Percentiles rank a stretch among this genome's conserved stretches.
Evolutionary conservation across 2,888 invertebrate genomes (phyloP).

Genomic region (Morpho achilles): DNA sequence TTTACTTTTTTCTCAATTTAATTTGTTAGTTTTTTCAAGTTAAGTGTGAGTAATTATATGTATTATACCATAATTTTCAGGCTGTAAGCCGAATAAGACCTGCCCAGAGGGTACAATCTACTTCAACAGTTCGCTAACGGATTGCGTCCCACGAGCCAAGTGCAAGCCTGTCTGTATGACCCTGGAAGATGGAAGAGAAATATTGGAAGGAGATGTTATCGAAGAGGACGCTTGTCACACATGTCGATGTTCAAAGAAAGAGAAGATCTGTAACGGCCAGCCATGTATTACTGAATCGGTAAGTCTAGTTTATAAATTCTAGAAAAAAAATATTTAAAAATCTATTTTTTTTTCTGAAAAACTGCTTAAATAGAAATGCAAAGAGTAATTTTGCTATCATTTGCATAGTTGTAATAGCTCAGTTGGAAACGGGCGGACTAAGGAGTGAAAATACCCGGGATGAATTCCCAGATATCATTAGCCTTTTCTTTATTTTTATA

Average conservation of each 20-base stretch:
- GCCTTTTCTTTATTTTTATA: too few relatives aligned
- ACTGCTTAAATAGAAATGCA: too few relatives aligned
- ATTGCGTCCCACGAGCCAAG: conserved; percentile 86
- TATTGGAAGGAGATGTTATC: conserved; percentile 88
- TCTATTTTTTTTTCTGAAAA: too few relatives aligned
- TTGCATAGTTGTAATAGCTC: too few relatives aligned
- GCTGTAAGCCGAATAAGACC: conserved; percentile 84
- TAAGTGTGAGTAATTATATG: too few relatives aligned
- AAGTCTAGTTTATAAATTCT: conserved; percentile 24
- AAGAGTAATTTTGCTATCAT: too few relatives aligned
- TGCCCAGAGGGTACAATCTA: conserved; percentile 88
- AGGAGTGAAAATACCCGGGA: too few relatives aligned
- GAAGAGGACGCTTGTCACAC: conserved; percentile 88
- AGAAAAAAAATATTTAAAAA: too few relatives aligned
- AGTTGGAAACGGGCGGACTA: too few relatives aligned
- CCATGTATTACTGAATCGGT: conserved; percentile 78
- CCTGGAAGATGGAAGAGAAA: conserved; percentile 79
- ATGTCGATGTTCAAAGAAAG: conserved; percentile 86
- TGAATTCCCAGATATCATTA: too few relatives aligned
- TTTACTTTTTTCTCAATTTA: too few relatives aligned
- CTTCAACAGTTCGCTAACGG: conserved; percentile 81
- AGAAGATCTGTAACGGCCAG: conserved; percentile 84
- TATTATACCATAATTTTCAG: conserved; percentile 39
- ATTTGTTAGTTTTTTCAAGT: too few relatives aligned
- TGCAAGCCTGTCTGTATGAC: conserved; percentile 87